phyloP scores from a whole-genome alignment of 2,113 vertebrate species.

The Corythornis madagascariensis region DNA sequence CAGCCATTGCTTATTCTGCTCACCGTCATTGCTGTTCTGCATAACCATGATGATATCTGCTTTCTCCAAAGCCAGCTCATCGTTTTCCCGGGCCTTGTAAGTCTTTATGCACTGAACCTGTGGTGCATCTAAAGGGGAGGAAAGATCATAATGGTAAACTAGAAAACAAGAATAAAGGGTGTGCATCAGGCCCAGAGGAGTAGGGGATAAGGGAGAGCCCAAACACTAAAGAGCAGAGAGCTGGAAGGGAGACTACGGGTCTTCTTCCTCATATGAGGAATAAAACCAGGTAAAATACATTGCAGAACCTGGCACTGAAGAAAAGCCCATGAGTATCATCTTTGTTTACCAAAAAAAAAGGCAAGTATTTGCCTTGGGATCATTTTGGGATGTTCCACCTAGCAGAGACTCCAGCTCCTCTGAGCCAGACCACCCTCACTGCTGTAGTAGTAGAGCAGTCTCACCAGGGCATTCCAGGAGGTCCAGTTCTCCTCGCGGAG shows the following conservation, averaged over 20 bases:
- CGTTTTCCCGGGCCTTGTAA: conserved; percentile 89
- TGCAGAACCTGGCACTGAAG: background rate
- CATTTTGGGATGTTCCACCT: background rate
- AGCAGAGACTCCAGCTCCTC: background rate
- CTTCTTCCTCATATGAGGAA: background rate
- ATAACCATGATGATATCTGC: conserved; percentile 91
- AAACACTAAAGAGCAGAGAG: background rate
- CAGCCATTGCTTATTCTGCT: conserved; percentile 35
- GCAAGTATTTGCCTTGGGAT: background rate
- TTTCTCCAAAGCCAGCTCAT: conserved; percentile 93
- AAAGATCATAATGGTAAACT: background rate
- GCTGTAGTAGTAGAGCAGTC: conserved; percentile 1
- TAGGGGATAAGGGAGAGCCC: background rate
- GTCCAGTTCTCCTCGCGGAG: conserved; percentile 75
- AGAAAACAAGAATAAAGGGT: background rate
- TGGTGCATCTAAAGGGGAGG: conserved; percentile 74
- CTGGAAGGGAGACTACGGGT: background rate
- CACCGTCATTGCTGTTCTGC: conserved; percentile 89
- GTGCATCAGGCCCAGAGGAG: background rate
- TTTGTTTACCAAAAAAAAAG: background rate
- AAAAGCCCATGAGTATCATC: background rate
- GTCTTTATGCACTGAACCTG: conserved; percentile 93
- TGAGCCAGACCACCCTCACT: background rate
- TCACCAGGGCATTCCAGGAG: conserved; percentile 76
- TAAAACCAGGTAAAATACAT: background rate